These are phyloP conservation scores for Urocolius indicus DNA, from an alignment of 2,113 vertebrate genomes.

Conservation along the genomic window DNA sequence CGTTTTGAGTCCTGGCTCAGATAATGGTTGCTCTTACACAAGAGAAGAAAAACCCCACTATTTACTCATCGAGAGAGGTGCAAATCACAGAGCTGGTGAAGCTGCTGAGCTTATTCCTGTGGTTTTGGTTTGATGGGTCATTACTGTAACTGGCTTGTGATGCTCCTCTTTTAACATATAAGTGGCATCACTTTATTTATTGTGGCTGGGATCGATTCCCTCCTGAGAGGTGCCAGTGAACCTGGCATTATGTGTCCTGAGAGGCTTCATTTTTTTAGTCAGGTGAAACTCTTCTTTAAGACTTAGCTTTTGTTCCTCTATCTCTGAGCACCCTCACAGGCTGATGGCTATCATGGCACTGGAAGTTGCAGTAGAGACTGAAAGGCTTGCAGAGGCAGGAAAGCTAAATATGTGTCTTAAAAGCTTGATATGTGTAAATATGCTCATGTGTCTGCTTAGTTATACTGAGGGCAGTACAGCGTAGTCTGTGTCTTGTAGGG, in stretches of 20 bases:
- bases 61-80: conserved; percentile 7
- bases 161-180: conserved; percentile 6
- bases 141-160: conserved; percentile 16
- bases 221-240: conserved; percentile 2
- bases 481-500: not conserved
- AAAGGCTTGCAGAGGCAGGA: not conserved
- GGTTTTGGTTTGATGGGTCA: not conserved
- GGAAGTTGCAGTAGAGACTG: not conserved
- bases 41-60: conserved; percentile 29
- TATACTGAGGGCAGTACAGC: accelerated
- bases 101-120: not conserved
- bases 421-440: no score
- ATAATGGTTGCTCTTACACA: not conserved
- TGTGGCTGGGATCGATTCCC: conserved; percentile 4
- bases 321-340: not conserved
- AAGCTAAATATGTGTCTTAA: not conserved
- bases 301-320: not conserved
- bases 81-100: conserved; percentile 12
- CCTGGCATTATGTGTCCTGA: not conserved
- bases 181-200: conserved; percentile 2
- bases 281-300: not conserved
- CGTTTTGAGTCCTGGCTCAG: conserved; percentile 14
- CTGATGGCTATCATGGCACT: not conserved
- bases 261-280: not conserved
- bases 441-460: not conserved